Evolutionary conservation across 2,888 invertebrate genomes (phyloP), one percentile per base, ranked within the genome.

Genomic region (Ochropleura plecta): DNA sequence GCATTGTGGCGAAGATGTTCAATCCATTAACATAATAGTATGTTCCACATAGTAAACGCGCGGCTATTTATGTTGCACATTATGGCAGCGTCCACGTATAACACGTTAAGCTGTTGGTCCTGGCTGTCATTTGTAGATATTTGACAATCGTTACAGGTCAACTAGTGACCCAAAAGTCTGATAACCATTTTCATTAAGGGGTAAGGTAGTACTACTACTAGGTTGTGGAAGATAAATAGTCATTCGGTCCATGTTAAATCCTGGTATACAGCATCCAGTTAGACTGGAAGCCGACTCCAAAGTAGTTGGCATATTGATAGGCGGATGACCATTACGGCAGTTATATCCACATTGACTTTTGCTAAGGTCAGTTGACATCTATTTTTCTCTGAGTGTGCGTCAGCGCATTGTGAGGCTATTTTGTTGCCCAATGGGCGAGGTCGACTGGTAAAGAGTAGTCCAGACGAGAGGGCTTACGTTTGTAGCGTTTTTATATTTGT

Each of bases 371-470:
- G 91, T 92, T 92, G 94, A 92, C 93, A 92, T 92, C 91, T 92
- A 93, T 95, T 94, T 95, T 94, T 94, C 94, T 94, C 92, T 89
- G 93, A 93, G 94, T 94, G 94, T 93, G 87, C 91, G 84, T 93
- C 93, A 90, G 88, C 87, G 91, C 90, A 91, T 93, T 94, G 94
- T 93, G 85, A 85, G 82, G 66, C 59, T 76, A 79, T 83, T 83
- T 80, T 82, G 88, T 89, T 88, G 81, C 78, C 80, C 83, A 84
- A 85, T 87, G 80, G 87, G 80, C 85, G 86, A 87, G 84, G 87
- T 74, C 75, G 74, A 73, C 76, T 72, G 59, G 64, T 79, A 70
- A 76, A 67, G 64, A 78, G 67, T n/a, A 60, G 51, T 78, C 78
- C 88, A 88, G 72, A 88, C 69, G 73, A 9, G 55, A 59, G n/a